Evolutionary conservation across 2,797 vertebrate genomes (phyloP), one percentile per base, ranked within the genome.

Genomic region (Parambassis ranga): DNA sequence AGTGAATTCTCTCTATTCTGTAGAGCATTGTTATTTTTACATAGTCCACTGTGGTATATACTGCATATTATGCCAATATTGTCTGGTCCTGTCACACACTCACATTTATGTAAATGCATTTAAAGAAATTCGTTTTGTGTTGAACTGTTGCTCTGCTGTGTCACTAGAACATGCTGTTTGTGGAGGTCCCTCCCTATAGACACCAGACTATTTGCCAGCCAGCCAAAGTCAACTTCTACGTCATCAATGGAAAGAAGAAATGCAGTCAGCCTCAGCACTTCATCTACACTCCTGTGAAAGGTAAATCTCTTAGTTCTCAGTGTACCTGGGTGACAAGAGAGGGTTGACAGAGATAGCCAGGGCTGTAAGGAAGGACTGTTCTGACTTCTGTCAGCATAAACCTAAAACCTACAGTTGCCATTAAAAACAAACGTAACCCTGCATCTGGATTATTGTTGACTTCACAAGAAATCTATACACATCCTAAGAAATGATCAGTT

Each of bases 221-320:
- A 0, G 89, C 94, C 13, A 98, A 98, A 89, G 96, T 98, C 52
- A 96, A 96, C 84, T 99, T 98, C 86, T 95, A 93, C 0, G 96
- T 99, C 77, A 91, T 97, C 74, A 98, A 99, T 0, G 96, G 97
- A 38, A 98, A 96, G 68, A 95, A 95, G 62, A 99, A 96, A 86
- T 90, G 92, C 70, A 99, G 96, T 65, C 96, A 96, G 52, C 94
- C 95, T 20, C 97, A 98, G 81, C 94, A 95, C 75, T 98, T 99
- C 88, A 93, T 92, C 74, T 98, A 95, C 62, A 94, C 94, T 22
- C 96, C 96, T 89, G 23, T 78, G 39, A 84, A 61, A 74, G 88
- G 91, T 90, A 5, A 50, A 19, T 64, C 16, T 20, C 5, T 56
- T 15, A 23, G 5, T 14, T 35, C 13, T 50, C 26, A 23, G 16